phyloP scores from a whole-genome alignment of 2,797 vertebrate genomes.

The Sebastes iracundus region DNA sequence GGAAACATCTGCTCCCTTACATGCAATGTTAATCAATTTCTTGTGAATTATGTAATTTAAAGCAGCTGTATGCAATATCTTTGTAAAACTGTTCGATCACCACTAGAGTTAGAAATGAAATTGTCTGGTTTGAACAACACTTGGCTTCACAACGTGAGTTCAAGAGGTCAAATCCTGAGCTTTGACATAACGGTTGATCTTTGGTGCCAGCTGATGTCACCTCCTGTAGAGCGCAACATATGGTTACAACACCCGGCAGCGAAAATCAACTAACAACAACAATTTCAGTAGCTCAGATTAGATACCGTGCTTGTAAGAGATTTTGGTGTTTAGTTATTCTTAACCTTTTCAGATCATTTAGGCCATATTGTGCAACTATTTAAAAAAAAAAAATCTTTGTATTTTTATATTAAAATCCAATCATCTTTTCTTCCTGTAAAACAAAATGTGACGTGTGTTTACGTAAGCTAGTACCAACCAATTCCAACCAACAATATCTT shows the following conservation, averaged over 20 bases:
- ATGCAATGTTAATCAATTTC: background rate
- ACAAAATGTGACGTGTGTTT: too few species aligned
- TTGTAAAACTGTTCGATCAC: background rate
- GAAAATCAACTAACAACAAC: background rate
- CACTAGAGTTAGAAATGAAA: background rate
- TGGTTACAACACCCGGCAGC: conserved; percentile 22
- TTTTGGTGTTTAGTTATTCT: background rate
- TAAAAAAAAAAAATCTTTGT: too few species aligned
- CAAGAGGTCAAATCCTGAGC: conserved; percentile 17
- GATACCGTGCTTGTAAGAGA: background rate
- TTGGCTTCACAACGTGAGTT: background rate
- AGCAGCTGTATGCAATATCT: background rate
- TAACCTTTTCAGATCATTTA: too few species aligned
- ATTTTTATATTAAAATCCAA: too few species aligned
- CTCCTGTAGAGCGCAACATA: conserved; percentile 29
- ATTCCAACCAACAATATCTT: too few species aligned
- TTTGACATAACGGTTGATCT: conserved; percentile 38
- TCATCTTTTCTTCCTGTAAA: too few species aligned
- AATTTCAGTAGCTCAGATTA: background rate
- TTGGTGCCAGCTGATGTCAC: conserved; percentile 45
- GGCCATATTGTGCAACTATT: too few species aligned
- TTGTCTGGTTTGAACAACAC: background rate
- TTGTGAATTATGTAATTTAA: background rate
- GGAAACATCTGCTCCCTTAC: background rate
- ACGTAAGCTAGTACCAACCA: too few species aligned